Base-by-base conservation (phyloP, 2,797 vertebrate genomes). In the Strix occidentalis region DNA sequence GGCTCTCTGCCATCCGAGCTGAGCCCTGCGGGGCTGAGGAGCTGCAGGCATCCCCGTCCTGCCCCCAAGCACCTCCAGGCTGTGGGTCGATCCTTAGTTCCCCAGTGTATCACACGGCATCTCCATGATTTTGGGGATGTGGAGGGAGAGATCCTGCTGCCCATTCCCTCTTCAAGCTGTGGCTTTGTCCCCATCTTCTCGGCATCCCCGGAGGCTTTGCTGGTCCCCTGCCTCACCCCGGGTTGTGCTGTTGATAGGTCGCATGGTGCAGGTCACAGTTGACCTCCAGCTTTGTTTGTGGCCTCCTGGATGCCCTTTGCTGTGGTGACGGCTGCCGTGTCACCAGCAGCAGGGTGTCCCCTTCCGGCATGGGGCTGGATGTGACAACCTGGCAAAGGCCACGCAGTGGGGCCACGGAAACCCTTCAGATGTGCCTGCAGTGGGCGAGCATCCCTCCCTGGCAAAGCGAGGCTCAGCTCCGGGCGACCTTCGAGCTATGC, bases 401-500 rank as follows among this genome's bases (percentile, higher is more conserved):
- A 0, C 1, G 26, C 39, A 5, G 31, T 2, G 12, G 13, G n/a
- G 20, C 54, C 50, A 0, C 5, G 14, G 83, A 46, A 70, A 37
- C 43, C 51, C 48, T 66, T 4, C 45, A 48, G 61, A 43, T 0
- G 3, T 7, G 5, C 51, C 33, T 1, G 1, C 14, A 21, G 65
- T 1, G 1, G 33, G 31, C 1, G 1, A 85, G 46, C 82, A 74
- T 96, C 93, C 68, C 41, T 92, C 16, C 31, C 33, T 6, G 6
- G 56, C 8, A 13, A 81, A 94, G 84, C 18, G 4, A 79, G 72
- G 57, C 65, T 74, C 6, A 10, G 83, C 88, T 95, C 79, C 0
- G 3, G n/a, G 69, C 28, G 79, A 90, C 95, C 96, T 97, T 92
- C 5, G 35, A 93, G 90, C 92, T 60, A 17, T 72, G 89, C 5